phyloP scores from a whole-genome alignment of 2,113 vertebrate species.

The Sterrhoptilus dennistouni region DNA sequence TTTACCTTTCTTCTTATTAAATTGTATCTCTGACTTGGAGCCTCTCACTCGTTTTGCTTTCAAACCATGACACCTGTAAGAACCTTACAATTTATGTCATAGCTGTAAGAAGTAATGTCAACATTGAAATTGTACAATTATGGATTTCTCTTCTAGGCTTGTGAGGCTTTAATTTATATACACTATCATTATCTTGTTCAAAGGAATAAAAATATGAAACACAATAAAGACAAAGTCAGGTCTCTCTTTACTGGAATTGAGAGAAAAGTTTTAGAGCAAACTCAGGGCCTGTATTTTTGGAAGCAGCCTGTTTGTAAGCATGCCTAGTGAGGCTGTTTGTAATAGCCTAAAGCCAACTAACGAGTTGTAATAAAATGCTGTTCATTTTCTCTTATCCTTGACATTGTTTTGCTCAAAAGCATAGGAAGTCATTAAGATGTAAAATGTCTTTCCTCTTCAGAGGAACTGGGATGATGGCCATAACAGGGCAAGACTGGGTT shows the following conservation, averaged over 20 bases:
- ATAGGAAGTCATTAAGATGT: constrained; percentile 4
- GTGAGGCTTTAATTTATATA: not conserved
- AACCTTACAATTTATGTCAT: not conserved
- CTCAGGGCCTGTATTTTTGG: not conserved
- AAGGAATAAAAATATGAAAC: not conserved
- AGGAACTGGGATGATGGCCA: not conserved
- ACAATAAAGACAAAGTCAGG: not conserved
- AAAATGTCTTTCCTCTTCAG: constrained; percentile 9
- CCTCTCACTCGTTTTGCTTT: too few relatives aligned
- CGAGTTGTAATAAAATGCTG: not conserved
- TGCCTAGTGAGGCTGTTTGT: not conserved
- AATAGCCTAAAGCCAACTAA: not conserved
- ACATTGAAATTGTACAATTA: not conserved
- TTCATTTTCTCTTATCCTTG: not conserved
- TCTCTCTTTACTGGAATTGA: not conserved
- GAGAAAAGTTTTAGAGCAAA: not conserved
- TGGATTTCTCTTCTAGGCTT: not conserved
- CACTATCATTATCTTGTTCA: not conserved
- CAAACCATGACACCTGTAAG: too few relatives aligned
- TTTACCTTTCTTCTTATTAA: too few relatives aligned
- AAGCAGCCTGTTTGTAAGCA: not conserved
- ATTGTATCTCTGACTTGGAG: too few relatives aligned
- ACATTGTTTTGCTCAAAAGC: constrained; percentile 6
- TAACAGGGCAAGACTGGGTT: not conserved
- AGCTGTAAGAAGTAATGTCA: not conserved